Base-by-base conservation (phyloP, 2,888 invertebrate species). In the Dermolepida albohirtum region DNA sequence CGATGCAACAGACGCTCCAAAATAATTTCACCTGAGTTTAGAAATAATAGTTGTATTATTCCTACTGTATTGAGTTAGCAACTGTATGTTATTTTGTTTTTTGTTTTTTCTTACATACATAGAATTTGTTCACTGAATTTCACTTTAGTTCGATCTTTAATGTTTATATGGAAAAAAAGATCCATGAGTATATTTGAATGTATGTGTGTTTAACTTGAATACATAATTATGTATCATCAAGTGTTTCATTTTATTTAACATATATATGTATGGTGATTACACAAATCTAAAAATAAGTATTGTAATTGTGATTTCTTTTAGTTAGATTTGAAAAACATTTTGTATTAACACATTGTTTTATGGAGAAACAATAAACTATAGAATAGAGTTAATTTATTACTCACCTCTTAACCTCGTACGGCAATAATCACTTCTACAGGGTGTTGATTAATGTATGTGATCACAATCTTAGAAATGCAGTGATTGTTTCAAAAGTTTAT, bases 1-100 rank as follows among this genome's bases (percentile, higher is more conserved):
- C 41, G 77, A 73, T 57, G 64, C 70, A 27, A 51, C 72, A 14
- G 72, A 73, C 57, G 63, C 71, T 41, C 68, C 71, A 14, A 67
- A 67, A 51, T 55, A 55, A 55, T n/a, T 39, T 39, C 55, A 55
- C 57, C 29, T 66, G 27, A 50, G 22, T 57, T 41, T 22, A 49
- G 10, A n/a, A 17, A 12, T 16, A 66, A 49, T 66, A 50, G 59
- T 59, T 59, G 47, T 59, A 66, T 66, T 66, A 62, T 62, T 62
- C 59, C 59, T 62, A 62, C 39, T 49, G 47, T 62, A 62, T 47
- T 62, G 11, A 44, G 57, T 57, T 57, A 57, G 43, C 43, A 43
- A 43, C 14, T 57, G 57, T 57, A 16, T 59, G 22, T 22, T 22
- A 22, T 22, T 44, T 43, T 59, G 27, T 16, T 62, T 47, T 62